Base-by-base conservation (phyloP, 2,797 vertebrate species). In the Galago senegalensis region DNA sequence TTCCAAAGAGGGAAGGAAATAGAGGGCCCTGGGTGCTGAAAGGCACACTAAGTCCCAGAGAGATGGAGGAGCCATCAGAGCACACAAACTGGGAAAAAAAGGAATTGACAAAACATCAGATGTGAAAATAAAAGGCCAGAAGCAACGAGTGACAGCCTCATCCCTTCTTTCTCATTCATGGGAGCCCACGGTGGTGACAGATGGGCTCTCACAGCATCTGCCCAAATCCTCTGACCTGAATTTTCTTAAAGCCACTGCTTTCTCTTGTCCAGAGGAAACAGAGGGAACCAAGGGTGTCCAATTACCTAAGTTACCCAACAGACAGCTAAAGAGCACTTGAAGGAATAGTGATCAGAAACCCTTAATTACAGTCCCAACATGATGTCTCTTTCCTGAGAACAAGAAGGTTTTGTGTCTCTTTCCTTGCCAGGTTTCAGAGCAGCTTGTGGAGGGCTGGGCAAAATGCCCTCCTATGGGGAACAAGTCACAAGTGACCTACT, bases 191-290 rank as follows among this genome's bases (percentile, higher is more conserved):
- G 46, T 83, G 56, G 87, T 40, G 93, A 91, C 89, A 97, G 94
- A 97, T 96, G 96, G 95, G 95, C 93, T 93, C 89, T 96, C 95
- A 46, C 1, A n/a, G 73, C 73, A 91, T 84, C 89, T 94, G 92
- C 87, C 89, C 65, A 93, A 93, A 69, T 93, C 81, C 91, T 89
- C 17, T 96, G 96, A 96, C 96, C 97, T 98, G 96, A 82, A 96
- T 97, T 98, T 98, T 97, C 97, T 98, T 97, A 97, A 96, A 96
- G 92, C 63, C 75, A 91, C 92, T 8, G 6, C 69, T 89, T 81
- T 61, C 46, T 96, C 79, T 79, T 58, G 13, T 93, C 90, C 87
- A 43, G 60, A 95, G 56, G 17, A 90, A 40, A 96, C 27, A 89
- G 97, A 29, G 70, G 95, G 87, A 95, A 92, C 72, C 75, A 56